Percentiles rank a stretch among this genome's conserved stretches.
Evolutionary conservation across 2,888 invertebrate species (phyloP).

Genomic region (Aquatica leii): DNA sequence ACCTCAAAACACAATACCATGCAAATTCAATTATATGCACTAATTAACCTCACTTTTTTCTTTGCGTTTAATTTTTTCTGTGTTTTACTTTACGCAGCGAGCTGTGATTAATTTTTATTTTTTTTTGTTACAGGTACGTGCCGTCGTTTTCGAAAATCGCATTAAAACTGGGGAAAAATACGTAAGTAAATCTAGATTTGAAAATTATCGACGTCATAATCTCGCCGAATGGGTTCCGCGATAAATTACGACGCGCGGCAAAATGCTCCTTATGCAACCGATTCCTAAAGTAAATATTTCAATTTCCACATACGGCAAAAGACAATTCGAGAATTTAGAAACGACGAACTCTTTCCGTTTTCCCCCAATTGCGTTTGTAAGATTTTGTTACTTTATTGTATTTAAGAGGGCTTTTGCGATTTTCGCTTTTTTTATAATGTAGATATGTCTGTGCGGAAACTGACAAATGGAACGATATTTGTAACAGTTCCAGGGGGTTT

Average conservation of each 20-base stretch:
- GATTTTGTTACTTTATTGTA: conserved; percentile 25
- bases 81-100: neutral
- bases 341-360: conserved; percentile 24
- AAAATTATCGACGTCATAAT: conserved; percentile 23
- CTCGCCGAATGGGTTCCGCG: conserved; percentile 11
- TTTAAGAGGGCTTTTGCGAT: neutral
- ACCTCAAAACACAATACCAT: conserved; percentile 27
- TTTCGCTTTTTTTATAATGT: too few species aligned
- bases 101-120: conserved; percentile 3
- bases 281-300: conserved; percentile 11
- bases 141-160: neutral
- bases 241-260: conserved; percentile 18
- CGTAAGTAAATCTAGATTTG: conserved; percentile 2
- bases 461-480: too few species aligned
- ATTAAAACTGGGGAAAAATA: neutral
- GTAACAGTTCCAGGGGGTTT: too few species aligned
- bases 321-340: conserved; percentile 28
- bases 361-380: conserved; percentile 26
- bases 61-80: too few species aligned
- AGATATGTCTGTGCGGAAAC: too few species aligned
- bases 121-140: conserved; percentile 29
- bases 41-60: conserved; percentile 19
- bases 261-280: conserved; percentile 11
- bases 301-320: conserved; percentile 16
- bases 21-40: conserved; percentile 24